Conservation (phyloP, 2,797 vertebrate species). For the Odontamblyopus rebecca region DNA sequence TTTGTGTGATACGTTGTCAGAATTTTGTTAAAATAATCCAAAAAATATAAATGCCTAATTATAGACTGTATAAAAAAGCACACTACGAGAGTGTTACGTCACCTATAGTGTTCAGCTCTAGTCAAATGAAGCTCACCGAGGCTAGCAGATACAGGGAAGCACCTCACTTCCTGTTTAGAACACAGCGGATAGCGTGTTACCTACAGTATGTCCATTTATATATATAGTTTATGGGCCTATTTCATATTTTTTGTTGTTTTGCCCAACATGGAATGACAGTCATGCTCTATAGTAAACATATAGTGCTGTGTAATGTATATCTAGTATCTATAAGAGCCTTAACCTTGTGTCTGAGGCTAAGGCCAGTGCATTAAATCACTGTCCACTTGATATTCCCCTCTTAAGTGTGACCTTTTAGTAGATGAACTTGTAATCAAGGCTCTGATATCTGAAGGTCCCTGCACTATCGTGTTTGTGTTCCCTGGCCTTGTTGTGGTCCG, state of each 20-base stretch:
- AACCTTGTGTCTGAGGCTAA: conserved; percentile 2
- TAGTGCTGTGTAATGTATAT: conserved; percentile 9
- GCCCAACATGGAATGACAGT: neutral
- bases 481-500: conserved; percentile 26
- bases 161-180: no score
- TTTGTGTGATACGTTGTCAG: no score
- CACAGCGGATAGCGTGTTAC: no score
- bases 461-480: conserved; percentile 8
- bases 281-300: neutral
- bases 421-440: conserved; percentile 47
- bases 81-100: no score
- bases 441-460: conserved; percentile 27
- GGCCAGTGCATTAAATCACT: conserved; percentile 31
- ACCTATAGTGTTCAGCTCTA: no score
- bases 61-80: no score
- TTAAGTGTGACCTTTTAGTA: conserved; percentile 48
- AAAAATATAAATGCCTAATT: no score
- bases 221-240: no score
- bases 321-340: neutral
- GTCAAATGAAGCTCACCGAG: no score
- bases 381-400: conserved; percentile 36
- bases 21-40: no score
- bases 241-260: neutral
- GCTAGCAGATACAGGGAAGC: no score
- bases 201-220: no score